Evolutionary conservation across 1,140 invertebrate genomes (phyloP).

Genomic region (Venustaconcha ellipsiformis): DNA sequence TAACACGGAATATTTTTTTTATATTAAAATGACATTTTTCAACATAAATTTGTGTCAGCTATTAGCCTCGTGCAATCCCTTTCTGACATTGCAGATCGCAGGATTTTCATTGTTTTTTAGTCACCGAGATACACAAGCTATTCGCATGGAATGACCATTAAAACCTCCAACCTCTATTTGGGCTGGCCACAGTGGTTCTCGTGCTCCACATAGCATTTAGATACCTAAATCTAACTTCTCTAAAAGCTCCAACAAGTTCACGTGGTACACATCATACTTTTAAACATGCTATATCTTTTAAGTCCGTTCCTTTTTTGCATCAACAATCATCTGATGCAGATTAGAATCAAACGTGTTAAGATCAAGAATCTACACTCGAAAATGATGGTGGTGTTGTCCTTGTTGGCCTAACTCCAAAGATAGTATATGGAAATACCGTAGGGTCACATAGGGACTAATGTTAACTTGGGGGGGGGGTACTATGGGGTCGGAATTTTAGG

Average conservation of each 20-base stretch:
- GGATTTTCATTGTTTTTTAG: too few species aligned
- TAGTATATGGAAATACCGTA: too few species aligned
- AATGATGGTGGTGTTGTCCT: constrained; percentile 1
- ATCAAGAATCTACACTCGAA: constrained; percentile 7
- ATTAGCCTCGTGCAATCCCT: too few species aligned
- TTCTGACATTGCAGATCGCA: too few species aligned
- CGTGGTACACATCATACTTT: constrained; percentile 21
- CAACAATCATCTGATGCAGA: constrained; percentile 4
- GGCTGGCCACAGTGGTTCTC: constrained; percentile 15
- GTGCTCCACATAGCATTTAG: constrained; percentile 2
- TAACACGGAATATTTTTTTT: too few species aligned
- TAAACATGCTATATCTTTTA: constrained; percentile 11
- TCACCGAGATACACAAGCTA: too few species aligned
- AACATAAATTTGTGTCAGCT: too few species aligned
- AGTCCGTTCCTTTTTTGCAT: constrained; percentile 1
- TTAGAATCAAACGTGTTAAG: background rate
- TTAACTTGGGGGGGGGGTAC: too few species aligned
- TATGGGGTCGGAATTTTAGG: too few species aligned
- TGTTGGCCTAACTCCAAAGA: background rate
- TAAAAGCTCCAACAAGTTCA: background rate
- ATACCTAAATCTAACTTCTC: constrained; percentile 6
- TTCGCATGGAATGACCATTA: background rate
- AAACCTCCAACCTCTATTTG: constrained; percentile 12
- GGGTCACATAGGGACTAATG: too few species aligned
- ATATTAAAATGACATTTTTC: too few species aligned